Evolutionary conservation across 2,113 vertebrate genomes (phyloP).

Genomic region (Kryptolebias marmoratus): DNA sequence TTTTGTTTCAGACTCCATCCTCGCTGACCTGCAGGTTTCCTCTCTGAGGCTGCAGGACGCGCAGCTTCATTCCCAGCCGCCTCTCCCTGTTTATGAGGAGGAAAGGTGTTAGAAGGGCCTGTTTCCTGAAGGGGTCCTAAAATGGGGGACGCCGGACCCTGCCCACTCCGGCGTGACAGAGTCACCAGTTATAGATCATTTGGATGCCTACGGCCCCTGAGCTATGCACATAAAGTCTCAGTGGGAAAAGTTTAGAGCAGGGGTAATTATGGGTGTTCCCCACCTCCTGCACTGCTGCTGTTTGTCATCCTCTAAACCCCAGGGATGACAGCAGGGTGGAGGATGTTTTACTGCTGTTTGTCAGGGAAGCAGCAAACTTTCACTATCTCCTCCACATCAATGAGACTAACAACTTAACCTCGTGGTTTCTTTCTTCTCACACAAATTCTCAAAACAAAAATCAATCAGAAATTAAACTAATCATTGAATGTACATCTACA

Average conservation of each 20-base stretch:
- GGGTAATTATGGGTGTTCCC: constrained; percentile 53
- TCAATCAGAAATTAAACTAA: too few relatives aligned
- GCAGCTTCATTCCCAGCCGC: constrained; percentile 60
- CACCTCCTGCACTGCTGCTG: constrained; percentile 24
- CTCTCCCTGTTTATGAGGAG: constrained; percentile 90
- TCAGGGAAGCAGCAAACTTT: too few relatives aligned
- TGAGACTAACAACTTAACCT: too few relatives aligned
- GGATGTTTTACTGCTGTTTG: constrained; percentile 60
- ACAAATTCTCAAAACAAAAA: too few relatives aligned
- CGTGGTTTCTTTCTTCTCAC: too few relatives aligned
- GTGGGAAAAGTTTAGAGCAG: constrained; percentile 30
- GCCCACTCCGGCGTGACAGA: constrained; percentile 80
- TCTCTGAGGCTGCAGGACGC: constrained; percentile 8
- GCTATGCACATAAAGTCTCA: constrained; percentile 18
- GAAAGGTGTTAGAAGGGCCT: constrained; percentile 84
- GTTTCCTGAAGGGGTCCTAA: constrained; percentile 93
- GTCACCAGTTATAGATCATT: constrained; percentile 89
- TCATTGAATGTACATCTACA: too few relatives aligned
- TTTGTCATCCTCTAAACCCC: constrained; percentile 56
- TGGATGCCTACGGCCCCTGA: too few relatives aligned
- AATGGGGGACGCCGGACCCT: constrained; percentile 88
- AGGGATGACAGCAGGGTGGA: constrained; percentile 50
- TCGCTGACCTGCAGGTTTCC: constrained; percentile 45
- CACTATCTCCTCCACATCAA: too few relatives aligned
- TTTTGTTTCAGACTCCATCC: too few relatives aligned